Base-by-base conservation (phyloP, 2,113 vertebrate genomes). In the Microcebus murinus region DNA sequence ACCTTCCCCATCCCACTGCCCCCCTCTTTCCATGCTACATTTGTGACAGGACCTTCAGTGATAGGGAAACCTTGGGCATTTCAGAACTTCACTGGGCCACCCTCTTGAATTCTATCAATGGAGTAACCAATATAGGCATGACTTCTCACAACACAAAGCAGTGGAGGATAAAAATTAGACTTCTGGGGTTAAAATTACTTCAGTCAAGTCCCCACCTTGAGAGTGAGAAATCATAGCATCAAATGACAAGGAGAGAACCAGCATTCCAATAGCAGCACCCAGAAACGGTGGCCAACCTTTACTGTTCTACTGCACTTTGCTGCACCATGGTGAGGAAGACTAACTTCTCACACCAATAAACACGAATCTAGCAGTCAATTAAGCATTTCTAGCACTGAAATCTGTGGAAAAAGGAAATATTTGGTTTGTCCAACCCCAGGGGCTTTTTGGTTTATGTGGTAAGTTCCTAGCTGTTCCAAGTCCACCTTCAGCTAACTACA, bases 341-440 rank as follows among this genome's bases (percentile, higher is more conserved):
- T 8, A 23, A 52, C 74, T 93, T 82, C 70, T 95, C 82, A 45
- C 15, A 68, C 79, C 29, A 86, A 85, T 85, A 79, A 73, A 79
- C 55, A 67, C 31, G 76, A 92, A 74, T 36, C 71, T 82, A 65
- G 50, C 65, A 77, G 74, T 87, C 79, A 85, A n/a, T 27, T 57
- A 86, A 85, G 23, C 85, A 86, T 87, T 96, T 94, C 77, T 34
- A 88, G 79, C 85, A 70, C 17, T 48, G 61, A 86, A 84, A 65
- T 81, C 87, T 85, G 67, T 65, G 59, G 65, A 87, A 71, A 90
- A 97, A 93, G 63, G 93, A 95, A 95, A 91, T 87, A 61, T 63
- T 59, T 87, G 71, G 45, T 91, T 94, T 97, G 31, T 57, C 71
- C 45, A 48, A 84, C 59, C 59, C 36, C 92, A 71, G 45, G 90